Evolutionary conservation across 2,797 vertebrate species (phyloP), one percentile per base, ranked within the genome.

Genomic region (Ispidina lecontei): DNA sequence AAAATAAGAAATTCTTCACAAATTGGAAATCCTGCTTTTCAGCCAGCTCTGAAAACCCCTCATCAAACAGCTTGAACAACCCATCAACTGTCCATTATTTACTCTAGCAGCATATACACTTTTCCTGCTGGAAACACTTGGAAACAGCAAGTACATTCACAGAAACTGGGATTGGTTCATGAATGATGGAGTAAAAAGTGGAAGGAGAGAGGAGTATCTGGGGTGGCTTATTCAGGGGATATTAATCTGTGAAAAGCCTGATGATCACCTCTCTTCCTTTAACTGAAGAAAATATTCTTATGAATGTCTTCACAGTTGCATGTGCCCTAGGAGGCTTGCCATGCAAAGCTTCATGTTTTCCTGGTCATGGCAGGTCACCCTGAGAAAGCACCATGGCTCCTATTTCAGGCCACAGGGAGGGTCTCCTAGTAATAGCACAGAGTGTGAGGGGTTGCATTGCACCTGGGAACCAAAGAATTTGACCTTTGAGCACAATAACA

Each of bases 401-500:
- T 83, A 59, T 91, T 96, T 91, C 95, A 96, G 92, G 93, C 31
- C 2, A 0, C 65, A 54, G 91, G 93, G 86, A 96, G 82, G 75
- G 90, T 95, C 59, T 12, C 86, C 69, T 84, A 93, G 69, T 83
- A 89, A 89, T 26, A 87, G 88, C 78, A 79, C 74, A 75, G 71
- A 46, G 80, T 67, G 74, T 81, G 89, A 93, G 84, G 77, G 85
- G 69, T 95, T 96, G 97, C 93, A 95, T 80, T 96, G 94, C 70
- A 3, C 90, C 60, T 77, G 84, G 72, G 88, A 96, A 92, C 54
- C 63, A 82, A 97, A 79, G 95, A 97, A 97, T 97, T 94, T 97
- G 96, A 97, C 96, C 96, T 92, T 55, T 91, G 88, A 89, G 84
- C 95, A 96, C 95, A 95, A 93, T 70, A 97, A 96, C 84, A 88